A percentile compares a stretch with the other conserved stretches of the same genome.
These are phyloP conservation scores for Axea sp. DNA, from an alignment of 2,888 invertebrate genomes.

Conservation along the genomic window DNA sequence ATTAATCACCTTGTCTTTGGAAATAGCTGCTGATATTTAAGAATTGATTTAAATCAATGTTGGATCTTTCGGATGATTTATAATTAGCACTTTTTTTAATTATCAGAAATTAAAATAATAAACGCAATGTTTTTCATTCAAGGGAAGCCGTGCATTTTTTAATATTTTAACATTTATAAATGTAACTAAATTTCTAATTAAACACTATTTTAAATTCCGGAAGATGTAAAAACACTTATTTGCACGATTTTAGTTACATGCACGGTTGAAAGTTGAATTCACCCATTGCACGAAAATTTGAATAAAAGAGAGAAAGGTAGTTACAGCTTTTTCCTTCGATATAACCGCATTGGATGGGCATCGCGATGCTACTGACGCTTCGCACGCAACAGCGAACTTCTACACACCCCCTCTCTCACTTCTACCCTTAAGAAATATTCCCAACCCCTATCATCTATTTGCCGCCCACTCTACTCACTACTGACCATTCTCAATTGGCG, in stretches of 20 bases:
- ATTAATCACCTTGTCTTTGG: background rate
- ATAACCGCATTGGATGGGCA: slow-evolving; percentile 69
- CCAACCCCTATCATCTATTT: slow-evolving; percentile 50
- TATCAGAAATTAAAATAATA: no score
- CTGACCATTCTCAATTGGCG: slow-evolving; percentile 7
- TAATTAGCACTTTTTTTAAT: no score
- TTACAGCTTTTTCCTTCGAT: slow-evolving; percentile 22
- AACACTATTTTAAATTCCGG: no score
- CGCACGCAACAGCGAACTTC: slow-evolving; percentile 69
- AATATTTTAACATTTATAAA: no score
- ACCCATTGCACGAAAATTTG: slow-evolving; percentile 1
- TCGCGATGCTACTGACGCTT: slow-evolving; percentile 72
- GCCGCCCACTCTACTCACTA: slow-evolving; percentile 8
- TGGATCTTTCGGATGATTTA: no score
- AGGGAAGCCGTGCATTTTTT: no score
- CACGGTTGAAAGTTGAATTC: background rate
- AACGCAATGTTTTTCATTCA: no score
- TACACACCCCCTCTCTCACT: slow-evolving; percentile 63
- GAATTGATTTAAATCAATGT: no score
- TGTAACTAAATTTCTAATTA: no score
- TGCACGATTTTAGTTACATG: background rate
- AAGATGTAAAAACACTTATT: background rate
- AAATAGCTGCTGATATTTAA: no score
- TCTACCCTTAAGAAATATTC: slow-evolving; percentile 64
- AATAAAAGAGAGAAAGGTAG: background rate